Evolutionary conservation across 2,113 vertebrate species (phyloP), one percentile per base, ranked within the genome.

Genomic region (Pelusios castaneus): DNA sequence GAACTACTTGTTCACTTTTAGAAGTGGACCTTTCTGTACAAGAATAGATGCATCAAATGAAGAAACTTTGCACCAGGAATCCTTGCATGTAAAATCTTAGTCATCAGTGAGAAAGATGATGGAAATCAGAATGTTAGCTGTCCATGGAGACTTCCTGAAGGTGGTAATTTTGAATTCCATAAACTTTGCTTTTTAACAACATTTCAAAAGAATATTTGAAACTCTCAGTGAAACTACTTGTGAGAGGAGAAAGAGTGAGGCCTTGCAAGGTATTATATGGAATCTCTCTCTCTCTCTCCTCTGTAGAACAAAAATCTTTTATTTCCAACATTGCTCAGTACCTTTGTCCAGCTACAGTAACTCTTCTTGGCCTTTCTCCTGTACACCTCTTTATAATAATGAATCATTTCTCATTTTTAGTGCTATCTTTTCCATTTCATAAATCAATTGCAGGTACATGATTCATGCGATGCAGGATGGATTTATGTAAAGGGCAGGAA

Each of bases 191-290:
- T 88, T 43, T 58, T 82, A 22, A 38, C 2, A 63, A 79, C 29
- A 79, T 91, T 93, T 82, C 14, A 92, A 92, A 93, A 88, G 73
- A 45, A 82, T 90, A 70, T 73, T 45, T 82, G 85, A 94, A 92
- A 78, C 63, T 13, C 27, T 29, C 24, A 31, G 3, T 60, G 24
- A 89, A 90, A 14, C 75, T 81, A 16, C 56, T 90, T 86, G 5
- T 45, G 90, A 81, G 85, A 43, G 67, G 11, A 58, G 63, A 70
- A 17, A 70, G 63, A 5, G 41, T 13, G n/a, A 73, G 34, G 63
- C 63, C 63, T 67, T 38, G n/a, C 63, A 67, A n/a, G 63, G 17
- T 27, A 58, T 11, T 58, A 58, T 67, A 38, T 12, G 31, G 63
- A 17, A 67, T 12, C 9, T 27, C 4, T 29, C 29, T 58, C 10